Evolutionary conservation across 2,797 vertebrate species (phyloP).

Genomic region (Enteromius treurensis): DNA sequence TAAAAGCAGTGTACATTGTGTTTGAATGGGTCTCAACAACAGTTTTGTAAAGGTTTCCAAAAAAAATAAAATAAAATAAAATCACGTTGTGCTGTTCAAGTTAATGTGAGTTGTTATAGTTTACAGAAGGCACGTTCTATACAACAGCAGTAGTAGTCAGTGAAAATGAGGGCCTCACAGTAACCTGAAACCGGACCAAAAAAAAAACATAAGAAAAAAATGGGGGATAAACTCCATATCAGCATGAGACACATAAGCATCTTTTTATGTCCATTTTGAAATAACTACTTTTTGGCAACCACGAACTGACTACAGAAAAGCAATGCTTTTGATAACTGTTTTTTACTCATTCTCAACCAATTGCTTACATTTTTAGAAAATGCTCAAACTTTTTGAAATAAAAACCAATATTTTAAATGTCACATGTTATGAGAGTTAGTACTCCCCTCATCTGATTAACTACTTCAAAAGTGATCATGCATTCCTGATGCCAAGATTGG

Average conservation of each 20-base stretch:
- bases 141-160: conserved; percentile 59
- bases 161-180: conserved; percentile 61
- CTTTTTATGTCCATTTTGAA: conserved; percentile 53
- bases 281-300: conserved; percentile 63
- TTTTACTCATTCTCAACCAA: conserved; percentile 67
- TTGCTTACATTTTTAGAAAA: conserved; percentile 62
- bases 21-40: conserved; percentile 23
- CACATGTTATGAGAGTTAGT: conserved; percentile 64
- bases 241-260: conserved; percentile 51
- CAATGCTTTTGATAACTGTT: conserved; percentile 51
- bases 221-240: conserved; percentile 52
- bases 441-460: conserved; percentile 51
- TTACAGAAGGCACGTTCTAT: conserved; percentile 59
- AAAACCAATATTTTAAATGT: conserved; percentile 68
- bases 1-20: conserved; percentile 42
- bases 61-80: background rate
- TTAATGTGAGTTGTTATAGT: conserved; percentile 16
- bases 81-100: conserved; percentile 55
- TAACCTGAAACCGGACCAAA: conserved; percentile 63
- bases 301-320: conserved; percentile 70
- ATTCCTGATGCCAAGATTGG: conserved; percentile 53
- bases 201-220: conserved; percentile 47
- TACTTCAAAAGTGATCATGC: conserved; percentile 56
- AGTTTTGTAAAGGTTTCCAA: background rate
- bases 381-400: conserved; percentile 69